A percentile compares a stretch with the other conserved stretches of the same genome.
phyloP scores from a whole-genome alignment of 2,113 vertebrate genomes.

The Seriola quinqueradiata region DNA sequence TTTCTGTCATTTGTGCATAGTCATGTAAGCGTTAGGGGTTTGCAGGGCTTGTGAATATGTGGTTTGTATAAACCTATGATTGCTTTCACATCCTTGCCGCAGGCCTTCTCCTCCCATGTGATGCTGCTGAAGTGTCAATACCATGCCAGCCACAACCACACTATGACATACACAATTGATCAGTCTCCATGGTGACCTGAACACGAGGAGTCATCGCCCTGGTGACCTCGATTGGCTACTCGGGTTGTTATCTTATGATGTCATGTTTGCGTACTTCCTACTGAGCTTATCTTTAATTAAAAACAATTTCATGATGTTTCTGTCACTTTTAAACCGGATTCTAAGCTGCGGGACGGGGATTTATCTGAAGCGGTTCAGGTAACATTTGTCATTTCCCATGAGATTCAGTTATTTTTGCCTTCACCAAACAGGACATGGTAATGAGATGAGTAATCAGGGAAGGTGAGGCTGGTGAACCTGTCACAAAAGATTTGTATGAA shows the following conservation, averaged over 20 bases:
- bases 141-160: conserved; percentile 8
- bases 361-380: conserved; percentile 4
- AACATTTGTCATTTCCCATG: conserved; percentile 15
- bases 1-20: background rate
- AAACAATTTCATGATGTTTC: background rate
- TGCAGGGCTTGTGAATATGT: conserved; percentile 34
- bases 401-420: conserved; percentile 1
- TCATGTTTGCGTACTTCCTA: background rate
- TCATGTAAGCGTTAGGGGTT: background rate
- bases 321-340: rapidly evolving
- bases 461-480: conserved; percentile 16
- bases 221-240: conserved; percentile 4
- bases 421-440: conserved; percentile 24
- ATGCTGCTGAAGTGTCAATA: conserved; percentile 45
- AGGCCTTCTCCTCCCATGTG: conserved; percentile 39
- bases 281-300: background rate
- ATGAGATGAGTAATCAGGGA: conserved; percentile 49
- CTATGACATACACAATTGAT: conserved; percentile 52
- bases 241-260: background rate
- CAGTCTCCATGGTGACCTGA: conserved; percentile 19
- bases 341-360: background rate
- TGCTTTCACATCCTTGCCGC: conserved; percentile 19
- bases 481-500: conserved; percentile 44
- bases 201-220: conserved; percentile 10
- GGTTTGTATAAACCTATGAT: conserved; percentile 57